Evolutionary conservation across 2,888 invertebrate species (phyloP).

Genomic region (Dilophus febrilis): DNA sequence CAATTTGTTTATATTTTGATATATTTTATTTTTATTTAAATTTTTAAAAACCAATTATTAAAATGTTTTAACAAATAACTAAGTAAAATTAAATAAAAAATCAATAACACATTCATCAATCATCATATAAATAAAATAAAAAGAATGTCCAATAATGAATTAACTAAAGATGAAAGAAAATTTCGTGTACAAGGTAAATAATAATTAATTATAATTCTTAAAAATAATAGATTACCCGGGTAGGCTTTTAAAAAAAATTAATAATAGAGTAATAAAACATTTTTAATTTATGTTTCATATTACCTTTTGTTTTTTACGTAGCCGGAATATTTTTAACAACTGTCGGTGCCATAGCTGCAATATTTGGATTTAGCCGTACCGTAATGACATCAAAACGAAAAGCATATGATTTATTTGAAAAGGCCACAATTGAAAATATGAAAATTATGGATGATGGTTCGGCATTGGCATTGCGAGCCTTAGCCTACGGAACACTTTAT

Average conservation of each 20-base stretch:
- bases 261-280: no score
- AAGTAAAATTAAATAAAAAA: no score
- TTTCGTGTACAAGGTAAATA: neutral
- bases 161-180: neutral
- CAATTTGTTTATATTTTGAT: no score
- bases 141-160: neutral
- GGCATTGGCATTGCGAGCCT: slow-evolving; percentile 61
- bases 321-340: slow-evolving; percentile 26
- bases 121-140: no score
- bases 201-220: neutral
- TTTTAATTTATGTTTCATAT: neutral
- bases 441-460: slow-evolving; percentile 61
- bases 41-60: no score
- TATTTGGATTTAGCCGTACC: slow-evolving; percentile 67
- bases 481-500: slow-evolving; percentile 76
- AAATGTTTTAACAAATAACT: no score
- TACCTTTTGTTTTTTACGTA: slow-evolving; percentile 8
- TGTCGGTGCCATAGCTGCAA: slow-evolving; percentile 49
- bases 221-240: neutral
- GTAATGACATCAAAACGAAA: slow-evolving; percentile 59
- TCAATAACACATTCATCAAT: no score
- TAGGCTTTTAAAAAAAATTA: no score
- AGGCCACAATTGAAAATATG: slow-evolving; percentile 44
- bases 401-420: slow-evolving; percentile 62
- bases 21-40: no score